These are phyloP conservation scores for Eupithecia exiguata DNA, from an alignment of 2,888 invertebrate species.

Conservation along the genomic window DNA sequence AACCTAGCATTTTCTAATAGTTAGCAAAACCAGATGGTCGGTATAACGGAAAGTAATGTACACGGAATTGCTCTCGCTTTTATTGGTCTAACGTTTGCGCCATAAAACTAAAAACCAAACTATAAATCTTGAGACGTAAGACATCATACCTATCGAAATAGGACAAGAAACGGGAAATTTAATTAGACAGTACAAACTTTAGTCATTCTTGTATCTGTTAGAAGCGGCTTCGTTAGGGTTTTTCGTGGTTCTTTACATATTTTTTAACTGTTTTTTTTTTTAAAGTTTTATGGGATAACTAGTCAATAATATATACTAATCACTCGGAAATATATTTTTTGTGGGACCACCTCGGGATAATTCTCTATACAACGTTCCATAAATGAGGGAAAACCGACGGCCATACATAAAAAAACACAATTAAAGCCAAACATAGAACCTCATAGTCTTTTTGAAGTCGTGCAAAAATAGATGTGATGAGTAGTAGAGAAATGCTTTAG, in stretches of 20 bases:
- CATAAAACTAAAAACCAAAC: constrained; percentile 36
- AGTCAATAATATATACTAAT: too few relatives aligned
- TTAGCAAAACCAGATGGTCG: constrained; percentile 34
- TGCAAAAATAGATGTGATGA: background rate
- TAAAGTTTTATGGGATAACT: too few relatives aligned
- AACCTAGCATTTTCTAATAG: constrained; percentile 17
- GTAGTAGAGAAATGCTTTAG: background rate
- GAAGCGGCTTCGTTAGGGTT: background rate
- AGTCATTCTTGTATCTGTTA: background rate
- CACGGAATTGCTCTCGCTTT: constrained; percentile 40
- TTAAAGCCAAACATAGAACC: too few relatives aligned
- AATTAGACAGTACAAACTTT: background rate
- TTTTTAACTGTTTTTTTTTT: too few relatives aligned
- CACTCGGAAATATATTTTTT: too few relatives aligned
- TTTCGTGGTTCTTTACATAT: too few relatives aligned
- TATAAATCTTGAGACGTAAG: constrained; percentile 22
- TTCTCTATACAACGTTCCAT: too few relatives aligned
- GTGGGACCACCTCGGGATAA: too few relatives aligned
- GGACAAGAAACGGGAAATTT: background rate
- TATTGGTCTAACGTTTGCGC: constrained; percentile 30
- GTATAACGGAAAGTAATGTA: constrained; percentile 30
- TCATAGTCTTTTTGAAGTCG: too few relatives aligned
- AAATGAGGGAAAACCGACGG: too few relatives aligned
- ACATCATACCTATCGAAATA: constrained; percentile 4
- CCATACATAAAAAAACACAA: too few relatives aligned